Evolutionary conservation across 2,113 vertebrate species (phyloP).

Genomic region (Phodopus roborovskii): DNA sequence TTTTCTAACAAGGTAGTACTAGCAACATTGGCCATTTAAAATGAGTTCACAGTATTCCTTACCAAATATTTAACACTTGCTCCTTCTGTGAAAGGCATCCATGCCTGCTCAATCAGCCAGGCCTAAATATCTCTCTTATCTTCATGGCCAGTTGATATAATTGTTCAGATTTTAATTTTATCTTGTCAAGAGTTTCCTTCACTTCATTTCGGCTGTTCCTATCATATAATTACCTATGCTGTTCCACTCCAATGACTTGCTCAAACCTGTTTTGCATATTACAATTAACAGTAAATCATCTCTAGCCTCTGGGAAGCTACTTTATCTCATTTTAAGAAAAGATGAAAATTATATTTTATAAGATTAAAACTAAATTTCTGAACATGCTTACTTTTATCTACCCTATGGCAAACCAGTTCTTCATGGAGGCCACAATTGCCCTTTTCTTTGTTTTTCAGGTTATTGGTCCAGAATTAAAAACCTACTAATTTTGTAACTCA

Average conservation of each 20-base stretch:
- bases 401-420: background rate
- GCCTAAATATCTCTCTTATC: background rate
- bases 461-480: background rate
- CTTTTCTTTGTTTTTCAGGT: background rate
- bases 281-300: background rate
- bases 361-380: background rate
- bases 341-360: background rate
- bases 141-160: background rate
- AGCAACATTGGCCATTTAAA: background rate
- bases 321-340: constrained; percentile 1
- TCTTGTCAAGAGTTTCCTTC: background rate
- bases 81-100: background rate
- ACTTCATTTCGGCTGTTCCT: background rate
- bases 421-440: background rate
- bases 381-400: background rate
- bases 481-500: background rate
- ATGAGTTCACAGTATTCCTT: background rate
- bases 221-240: background rate
- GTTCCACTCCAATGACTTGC: background rate
- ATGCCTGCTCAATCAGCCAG: background rate
- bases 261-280: background rate
- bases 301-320: background rate
- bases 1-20: no score
- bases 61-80: background rate
- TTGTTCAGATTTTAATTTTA: background rate